These are phyloP conservation scores for Cremastobaeus sp. DNA, from an alignment of 2,888 invertebrate genomes.

Conservation along the genomic window DNA sequence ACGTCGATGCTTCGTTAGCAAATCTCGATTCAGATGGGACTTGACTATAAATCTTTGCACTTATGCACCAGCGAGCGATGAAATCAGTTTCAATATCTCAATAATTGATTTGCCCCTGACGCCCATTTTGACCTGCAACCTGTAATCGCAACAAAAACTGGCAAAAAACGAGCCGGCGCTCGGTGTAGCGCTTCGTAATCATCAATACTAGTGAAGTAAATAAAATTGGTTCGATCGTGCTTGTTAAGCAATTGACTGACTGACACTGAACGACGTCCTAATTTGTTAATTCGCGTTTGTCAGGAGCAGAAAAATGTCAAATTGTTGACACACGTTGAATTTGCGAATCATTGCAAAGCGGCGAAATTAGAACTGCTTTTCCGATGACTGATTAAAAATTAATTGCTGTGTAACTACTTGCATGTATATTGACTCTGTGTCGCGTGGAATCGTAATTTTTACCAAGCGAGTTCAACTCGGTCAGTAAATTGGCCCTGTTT, in stretches of 20 bases:
- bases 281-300: slow-evolving; percentile 19
- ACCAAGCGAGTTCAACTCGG: too few relatives aligned
- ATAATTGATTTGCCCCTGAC: slow-evolving; percentile 45
- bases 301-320: background rate
- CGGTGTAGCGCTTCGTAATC: slow-evolving; percentile 4
- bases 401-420: background rate
- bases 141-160: background rate
- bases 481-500: too few relatives aligned
- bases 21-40: slow-evolving; percentile 51
- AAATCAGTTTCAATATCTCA: slow-evolving; percentile 43
- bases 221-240: background rate
- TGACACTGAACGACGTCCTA: background rate
- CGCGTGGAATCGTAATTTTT: too few relatives aligned
- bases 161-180: background rate
- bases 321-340: background rate
- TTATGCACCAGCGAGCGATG: slow-evolving; percentile 30
- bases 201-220: slow-evolving; percentile 18
- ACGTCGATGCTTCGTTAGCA: slow-evolving; percentile 53
- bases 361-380: background rate
- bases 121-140: too few relatives aligned
- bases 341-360: slow-evolving; percentile 4
- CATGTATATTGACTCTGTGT: too few relatives aligned
- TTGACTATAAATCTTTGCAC: slow-evolving; percentile 50
- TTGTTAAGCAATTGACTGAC: slow-evolving; percentile 15
- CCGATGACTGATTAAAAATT: background rate